Conservation (phyloP, 2,797 vertebrate genomes). For the Lepilemur ruficaudatus region DNA sequence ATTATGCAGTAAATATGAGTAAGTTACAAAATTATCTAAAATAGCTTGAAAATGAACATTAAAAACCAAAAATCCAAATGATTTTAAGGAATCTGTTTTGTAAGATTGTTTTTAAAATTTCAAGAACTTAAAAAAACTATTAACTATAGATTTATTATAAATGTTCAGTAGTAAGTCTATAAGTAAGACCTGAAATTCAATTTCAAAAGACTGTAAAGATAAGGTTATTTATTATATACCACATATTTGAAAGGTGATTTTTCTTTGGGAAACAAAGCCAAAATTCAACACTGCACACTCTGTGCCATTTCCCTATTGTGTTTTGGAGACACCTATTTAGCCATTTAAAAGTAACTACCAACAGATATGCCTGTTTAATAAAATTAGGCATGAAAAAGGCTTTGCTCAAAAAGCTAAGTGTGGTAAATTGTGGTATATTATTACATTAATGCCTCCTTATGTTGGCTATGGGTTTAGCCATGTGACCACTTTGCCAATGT, state of each 20-base stretch:
- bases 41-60: constrained; percentile 23
- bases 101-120: constrained; percentile 38
- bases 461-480: background rate
- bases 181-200: constrained; percentile 54
- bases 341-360: background rate
- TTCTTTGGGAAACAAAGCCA: constrained; percentile 30
- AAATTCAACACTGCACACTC: background rate
- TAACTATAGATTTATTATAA: constrained; percentile 44
- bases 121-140: constrained; percentile 6
- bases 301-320: background rate
- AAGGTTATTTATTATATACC: constrained; percentile 45
- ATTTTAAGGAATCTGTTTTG: constrained; percentile 11
- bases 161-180: constrained; percentile 13
- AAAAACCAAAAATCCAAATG: constrained; percentile 5
- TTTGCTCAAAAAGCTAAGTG: background rate
- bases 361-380: background rate
- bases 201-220: constrained; percentile 55
- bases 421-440: background rate
- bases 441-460: background rate
- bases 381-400: background rate
- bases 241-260: constrained; percentile 31
- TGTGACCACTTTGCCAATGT: background rate
- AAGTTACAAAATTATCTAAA: constrained; percentile 61
- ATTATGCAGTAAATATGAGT: constrained; percentile 64
- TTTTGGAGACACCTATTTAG: background rate